Percentiles rank a stretch among this genome's conserved stretches.
Conservation (phyloP, 2,888 invertebrate species). For the Hyles lineata region DNA sequence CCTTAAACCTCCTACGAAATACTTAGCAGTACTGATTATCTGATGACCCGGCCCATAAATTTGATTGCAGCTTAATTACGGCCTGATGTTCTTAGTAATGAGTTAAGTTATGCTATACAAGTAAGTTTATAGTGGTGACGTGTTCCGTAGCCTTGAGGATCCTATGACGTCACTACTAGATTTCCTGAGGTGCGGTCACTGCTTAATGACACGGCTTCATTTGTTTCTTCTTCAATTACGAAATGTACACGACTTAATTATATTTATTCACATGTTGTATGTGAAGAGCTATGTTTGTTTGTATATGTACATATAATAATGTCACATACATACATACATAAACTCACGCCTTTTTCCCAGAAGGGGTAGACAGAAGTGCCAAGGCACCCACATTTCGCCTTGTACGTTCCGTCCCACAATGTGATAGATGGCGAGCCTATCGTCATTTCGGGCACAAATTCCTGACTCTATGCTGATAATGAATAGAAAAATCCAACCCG, state of each 20-base stretch:
- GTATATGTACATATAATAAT: too few species aligned
- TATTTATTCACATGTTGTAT: not conserved
- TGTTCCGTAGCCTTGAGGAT: slow-evolving; percentile 2
- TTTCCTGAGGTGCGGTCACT: not conserved
- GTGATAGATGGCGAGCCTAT: too few species aligned
- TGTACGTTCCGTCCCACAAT: too few species aligned
- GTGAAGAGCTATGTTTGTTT: too few species aligned
- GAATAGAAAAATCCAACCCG: too few species aligned
- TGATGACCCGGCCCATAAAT: slow-evolving; percentile 6
- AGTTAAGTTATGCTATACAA: slow-evolving; percentile 5
- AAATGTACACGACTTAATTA: not conserved
- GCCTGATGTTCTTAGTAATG: slow-evolving; percentile 23
- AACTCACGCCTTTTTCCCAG: too few species aligned
- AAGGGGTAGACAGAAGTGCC: too few species aligned
- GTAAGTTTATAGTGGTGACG: slow-evolving; percentile 19
- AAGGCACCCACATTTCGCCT: too few species aligned
- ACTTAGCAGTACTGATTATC: not conserved
- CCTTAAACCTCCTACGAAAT: not conserved
- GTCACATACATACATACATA: too few species aligned
- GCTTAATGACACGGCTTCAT: not conserved
- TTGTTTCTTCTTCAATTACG: slow-evolving; percentile 11
- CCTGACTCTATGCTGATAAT: too few species aligned
- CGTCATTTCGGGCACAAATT: too few species aligned
- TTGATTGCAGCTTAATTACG: slow-evolving; percentile 22
- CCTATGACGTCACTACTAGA: not conserved